Conservation (phyloP, 2,797 vertebrate genomes). For the Pseudochromis fuscus region DNA sequence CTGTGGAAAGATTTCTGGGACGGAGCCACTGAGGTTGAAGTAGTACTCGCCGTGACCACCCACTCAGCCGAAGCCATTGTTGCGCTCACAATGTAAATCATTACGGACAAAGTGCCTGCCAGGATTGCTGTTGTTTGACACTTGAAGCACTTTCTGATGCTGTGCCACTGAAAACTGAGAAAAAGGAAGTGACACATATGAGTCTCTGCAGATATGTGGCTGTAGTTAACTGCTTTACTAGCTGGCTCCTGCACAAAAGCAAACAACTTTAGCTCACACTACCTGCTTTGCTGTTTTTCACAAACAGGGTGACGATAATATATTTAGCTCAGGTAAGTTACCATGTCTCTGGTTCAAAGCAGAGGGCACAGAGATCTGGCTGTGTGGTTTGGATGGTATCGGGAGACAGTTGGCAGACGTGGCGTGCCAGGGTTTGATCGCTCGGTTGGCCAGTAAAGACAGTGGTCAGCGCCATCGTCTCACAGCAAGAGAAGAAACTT, state of each 20-base stretch:
- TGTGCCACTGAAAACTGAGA: background rate
- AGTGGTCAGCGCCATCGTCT: constrained; percentile 22
- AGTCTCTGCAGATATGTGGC: constrained; percentile 1
- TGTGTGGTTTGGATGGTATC: constrained; percentile 41
- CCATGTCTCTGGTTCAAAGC: constrained; percentile 21
- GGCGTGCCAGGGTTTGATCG: constrained; percentile 53
- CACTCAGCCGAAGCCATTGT: constrained; percentile 28
- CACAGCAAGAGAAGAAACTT: constrained; percentile 29
- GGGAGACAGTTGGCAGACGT: constrained; percentile 50
- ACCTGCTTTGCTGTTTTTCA: constrained; percentile 9
- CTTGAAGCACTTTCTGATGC: background rate
- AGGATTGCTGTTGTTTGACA: constrained; percentile 26
- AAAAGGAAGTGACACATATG: background rate
- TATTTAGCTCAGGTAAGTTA: constrained; percentile 41
- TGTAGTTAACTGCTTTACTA: constrained; percentile 6
- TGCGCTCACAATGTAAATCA: constrained; percentile 19
- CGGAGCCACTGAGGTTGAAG: constrained; percentile 18
- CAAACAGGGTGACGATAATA: background rate
- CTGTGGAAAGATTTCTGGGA: constrained; percentile 27
- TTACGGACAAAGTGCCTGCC: constrained; percentile 12
- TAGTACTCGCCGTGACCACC: constrained; percentile 29
- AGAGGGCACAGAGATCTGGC: constrained; percentile 36
- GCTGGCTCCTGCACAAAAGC: background rate
- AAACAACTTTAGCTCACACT: background rate
- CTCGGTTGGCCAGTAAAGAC: constrained; percentile 43